These are phyloP conservation scores for Macropis europaea DNA, from an alignment of 2,888 invertebrate species.

Conservation along the genomic window DNA sequence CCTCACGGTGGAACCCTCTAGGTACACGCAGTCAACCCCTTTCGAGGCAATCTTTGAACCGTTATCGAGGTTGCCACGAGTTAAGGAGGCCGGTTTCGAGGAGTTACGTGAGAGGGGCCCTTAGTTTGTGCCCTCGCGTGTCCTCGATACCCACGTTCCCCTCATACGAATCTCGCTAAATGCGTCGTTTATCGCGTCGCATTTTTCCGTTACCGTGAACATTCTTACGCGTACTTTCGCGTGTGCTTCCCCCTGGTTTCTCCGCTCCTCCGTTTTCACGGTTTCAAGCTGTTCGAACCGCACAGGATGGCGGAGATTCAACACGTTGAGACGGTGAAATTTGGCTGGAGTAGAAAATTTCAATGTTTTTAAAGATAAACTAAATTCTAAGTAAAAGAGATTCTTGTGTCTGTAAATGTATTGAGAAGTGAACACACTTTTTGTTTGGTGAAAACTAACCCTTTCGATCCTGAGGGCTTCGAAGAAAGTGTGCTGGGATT, in stretches of 20 bases:
- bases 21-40: conserved; percentile 55
- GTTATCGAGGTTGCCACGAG: conserved; percentile 60
- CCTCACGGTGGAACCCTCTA: conserved; percentile 49
- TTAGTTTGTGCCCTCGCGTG: conserved; percentile 60
- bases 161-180: conserved; percentile 22
- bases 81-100: conserved; percentile 52
- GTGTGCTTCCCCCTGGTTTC: not conserved
- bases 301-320: too few relatives aligned
- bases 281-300: too few relatives aligned
- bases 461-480: too few relatives aligned
- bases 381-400: too few relatives aligned
- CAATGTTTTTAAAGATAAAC: too few relatives aligned
- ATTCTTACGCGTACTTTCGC: not conserved
- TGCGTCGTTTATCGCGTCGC: conserved; percentile 50
- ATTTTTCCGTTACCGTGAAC: not conserved
- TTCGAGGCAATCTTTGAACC: conserved; percentile 59
- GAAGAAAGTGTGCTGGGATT: too few relatives aligned
- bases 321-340: too few relatives aligned
- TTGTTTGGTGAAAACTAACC: too few relatives aligned
- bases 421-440: too few relatives aligned
- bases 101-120: conserved; percentile 44
- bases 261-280: not conserved
- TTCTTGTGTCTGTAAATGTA: too few relatives aligned
- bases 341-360: too few relatives aligned
- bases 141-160: conserved; percentile 29